phyloP scores from a whole-genome alignment of 2,113 vertebrate species.

The Zingel zingel region DNA sequence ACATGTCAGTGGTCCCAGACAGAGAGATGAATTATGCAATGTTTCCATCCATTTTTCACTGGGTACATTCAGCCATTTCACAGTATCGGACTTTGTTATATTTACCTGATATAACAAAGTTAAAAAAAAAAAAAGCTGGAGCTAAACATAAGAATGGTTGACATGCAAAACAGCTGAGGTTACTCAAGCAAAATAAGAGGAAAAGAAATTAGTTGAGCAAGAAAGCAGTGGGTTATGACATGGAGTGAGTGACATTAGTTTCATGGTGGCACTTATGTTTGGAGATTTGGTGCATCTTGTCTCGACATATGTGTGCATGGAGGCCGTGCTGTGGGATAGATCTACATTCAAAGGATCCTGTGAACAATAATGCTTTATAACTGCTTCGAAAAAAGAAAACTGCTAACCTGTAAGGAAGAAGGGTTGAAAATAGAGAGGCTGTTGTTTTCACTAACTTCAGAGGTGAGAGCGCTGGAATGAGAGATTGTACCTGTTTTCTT shows the following conservation, averaged over 20 bases:
- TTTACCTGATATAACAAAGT: constrained; percentile 36
- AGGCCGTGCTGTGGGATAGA: constrained; percentile 1
- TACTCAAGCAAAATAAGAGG: constrained; percentile 14
- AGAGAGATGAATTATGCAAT: constrained; percentile 40
- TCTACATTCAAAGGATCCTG: neutral
- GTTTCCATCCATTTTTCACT: constrained; percentile 17
- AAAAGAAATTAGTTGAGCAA: constrained; percentile 36
- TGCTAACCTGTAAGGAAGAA: constrained; percentile 14
- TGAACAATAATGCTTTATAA: neutral
- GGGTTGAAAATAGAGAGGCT: neutral
- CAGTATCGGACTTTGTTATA: constrained; percentile 37
- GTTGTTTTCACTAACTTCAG: neutral
- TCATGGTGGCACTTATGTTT: constrained; percentile 23
- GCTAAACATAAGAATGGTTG: constrained; percentile 9
- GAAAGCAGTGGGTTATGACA: constrained; percentile 3
- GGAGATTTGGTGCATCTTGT: constrained; percentile 31
- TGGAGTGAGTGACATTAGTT: constrained; percentile 37
- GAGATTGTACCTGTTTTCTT: constrained; percentile 94
- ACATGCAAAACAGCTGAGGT: constrained; percentile 53
- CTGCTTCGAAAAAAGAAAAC: neutral
- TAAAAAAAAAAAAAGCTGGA: neutral
- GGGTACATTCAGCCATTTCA: constrained; percentile 21
- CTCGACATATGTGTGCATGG: neutral
- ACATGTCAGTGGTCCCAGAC: constrained; percentile 33
- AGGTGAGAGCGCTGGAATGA: neutral